Conservation (phyloP, 1,140 invertebrate genomes). For the Dreissena polymorpha region DNA sequence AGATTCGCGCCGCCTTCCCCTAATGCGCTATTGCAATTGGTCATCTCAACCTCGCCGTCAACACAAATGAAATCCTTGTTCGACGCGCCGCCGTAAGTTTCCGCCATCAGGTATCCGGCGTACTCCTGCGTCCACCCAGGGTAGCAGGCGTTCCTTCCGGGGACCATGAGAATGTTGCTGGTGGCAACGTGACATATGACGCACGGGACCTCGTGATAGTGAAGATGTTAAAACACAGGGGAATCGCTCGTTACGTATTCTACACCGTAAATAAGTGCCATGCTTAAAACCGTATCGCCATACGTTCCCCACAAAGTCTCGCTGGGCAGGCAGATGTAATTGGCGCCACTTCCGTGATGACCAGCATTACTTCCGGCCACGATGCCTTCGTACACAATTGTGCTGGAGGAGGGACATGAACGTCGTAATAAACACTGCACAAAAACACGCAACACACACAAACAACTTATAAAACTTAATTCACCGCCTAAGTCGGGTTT, state of each 20-base stretch:
- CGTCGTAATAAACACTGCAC: not conserved
- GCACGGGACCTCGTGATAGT: constrained; percentile 19
- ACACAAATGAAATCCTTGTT: constrained; percentile 19
- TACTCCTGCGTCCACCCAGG: constrained; percentile 45
- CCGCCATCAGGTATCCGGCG: constrained; percentile 41
- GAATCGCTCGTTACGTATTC: constrained; percentile 6
- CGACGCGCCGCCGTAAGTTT: not conserved
- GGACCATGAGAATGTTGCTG: constrained; percentile 33
- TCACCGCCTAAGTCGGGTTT: no score
- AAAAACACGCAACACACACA: no score
- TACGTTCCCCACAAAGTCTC: no score
- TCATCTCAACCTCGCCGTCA: not conserved
- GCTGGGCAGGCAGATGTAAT: no score
- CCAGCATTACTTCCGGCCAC: not conserved
- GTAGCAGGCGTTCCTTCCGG: constrained; percentile 40
- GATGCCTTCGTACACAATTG: constrained; percentile 18
- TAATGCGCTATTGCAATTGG: not conserved
- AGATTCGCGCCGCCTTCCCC: not conserved
- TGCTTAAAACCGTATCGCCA: no score
- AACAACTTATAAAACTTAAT: no score
- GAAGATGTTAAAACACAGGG: not conserved
- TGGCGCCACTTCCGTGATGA: not conserved
- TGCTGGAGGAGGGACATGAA: not conserved
- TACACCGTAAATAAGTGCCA: not conserved
- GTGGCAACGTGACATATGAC: constrained; percentile 41